Percentiles rank a stretch among this genome's conserved stretches.
These are phyloP conservation scores for Spicauda simplicius DNA, from an alignment of 2,888 invertebrate genomes.

Conservation along the genomic window DNA sequence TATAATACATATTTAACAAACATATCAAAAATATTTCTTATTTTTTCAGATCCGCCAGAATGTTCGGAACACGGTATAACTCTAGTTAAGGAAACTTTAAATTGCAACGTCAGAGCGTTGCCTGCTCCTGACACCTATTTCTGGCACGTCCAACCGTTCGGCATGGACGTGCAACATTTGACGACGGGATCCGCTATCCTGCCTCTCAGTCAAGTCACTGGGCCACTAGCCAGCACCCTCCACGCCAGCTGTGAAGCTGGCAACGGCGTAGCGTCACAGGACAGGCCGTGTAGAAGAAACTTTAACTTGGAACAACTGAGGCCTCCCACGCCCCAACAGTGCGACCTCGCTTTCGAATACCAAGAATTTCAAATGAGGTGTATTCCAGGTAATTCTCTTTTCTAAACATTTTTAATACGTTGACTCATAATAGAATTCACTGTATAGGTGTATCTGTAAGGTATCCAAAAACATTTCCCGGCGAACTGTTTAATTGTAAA, in stretches of 20 bases:
- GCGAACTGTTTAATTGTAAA: no score
- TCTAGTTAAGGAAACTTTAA: slow-evolving; percentile 67
- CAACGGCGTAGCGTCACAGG: slow-evolving; percentile 72
- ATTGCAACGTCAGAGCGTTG: slow-evolving; percentile 67
- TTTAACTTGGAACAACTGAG: slow-evolving; percentile 70
- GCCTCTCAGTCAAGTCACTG: slow-evolving; percentile 70
- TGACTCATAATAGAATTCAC: no score
- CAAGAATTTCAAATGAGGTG: slow-evolving; percentile 78
- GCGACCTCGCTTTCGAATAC: slow-evolving; percentile 73
- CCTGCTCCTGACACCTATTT: slow-evolving; percentile 72
- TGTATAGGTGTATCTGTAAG: no score
- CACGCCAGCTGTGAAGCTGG: slow-evolving; percentile 72
- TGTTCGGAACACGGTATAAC: slow-evolving; percentile 66
- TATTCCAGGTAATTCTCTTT: slow-evolving; percentile 64
- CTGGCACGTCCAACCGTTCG: slow-evolving; percentile 73
- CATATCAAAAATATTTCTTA: no score
- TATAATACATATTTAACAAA: no score
- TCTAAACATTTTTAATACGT: not conserved
- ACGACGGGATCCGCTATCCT: slow-evolving; percentile 72
- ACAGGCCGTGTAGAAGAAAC: slow-evolving; percentile 63
- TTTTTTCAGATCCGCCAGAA: slow-evolving; percentile 70
- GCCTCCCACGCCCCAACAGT: slow-evolving; percentile 71
- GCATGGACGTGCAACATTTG: slow-evolving; percentile 68
- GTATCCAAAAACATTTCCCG: no score
- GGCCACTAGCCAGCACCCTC: slow-evolving; percentile 63